Percentiles rank a stretch among this genome's conserved stretches.
Conservation (phyloP, 2,113 vertebrate species). For the Ctenodactylus gundi region DNA sequence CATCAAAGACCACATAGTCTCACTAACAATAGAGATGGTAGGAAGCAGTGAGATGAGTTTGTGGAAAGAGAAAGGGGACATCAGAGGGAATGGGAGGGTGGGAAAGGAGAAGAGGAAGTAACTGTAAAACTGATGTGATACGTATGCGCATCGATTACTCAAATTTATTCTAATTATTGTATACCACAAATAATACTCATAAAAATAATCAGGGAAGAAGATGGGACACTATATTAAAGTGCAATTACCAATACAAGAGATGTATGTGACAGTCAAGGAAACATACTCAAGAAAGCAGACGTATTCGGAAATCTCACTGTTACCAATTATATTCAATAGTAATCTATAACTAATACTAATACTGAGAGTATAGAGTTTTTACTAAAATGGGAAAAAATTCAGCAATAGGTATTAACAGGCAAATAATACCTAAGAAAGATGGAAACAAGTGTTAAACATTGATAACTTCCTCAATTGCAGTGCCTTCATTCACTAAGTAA, state of each 20-base stretch:
- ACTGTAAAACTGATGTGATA: no score
- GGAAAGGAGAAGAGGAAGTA: no score
- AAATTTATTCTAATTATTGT: no score
- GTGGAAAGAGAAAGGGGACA: no score
- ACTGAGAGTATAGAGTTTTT: not conserved
- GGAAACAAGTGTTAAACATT: constrained; percentile 31
- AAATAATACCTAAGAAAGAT: not conserved
- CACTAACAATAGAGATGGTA: no score
- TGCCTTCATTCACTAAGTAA: constrained; percentile 40
- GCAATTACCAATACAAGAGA: not conserved
- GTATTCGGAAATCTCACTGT: not conserved
- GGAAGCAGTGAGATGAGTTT: no score
- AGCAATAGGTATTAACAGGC: not conserved
- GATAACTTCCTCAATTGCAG: not conserved
- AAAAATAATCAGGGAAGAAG: not conserved
- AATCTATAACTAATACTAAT: constrained; percentile 23
- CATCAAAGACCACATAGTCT: not conserved
- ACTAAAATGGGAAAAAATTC: constrained; percentile 6
- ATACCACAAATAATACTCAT: no score
- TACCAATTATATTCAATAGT: constrained; percentile 12
- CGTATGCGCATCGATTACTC: no score
- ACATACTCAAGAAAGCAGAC: not conserved
- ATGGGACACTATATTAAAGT: not conserved
- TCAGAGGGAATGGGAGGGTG: no score
- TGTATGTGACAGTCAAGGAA: not conserved